phyloP scores from a whole-genome alignment of 1,140 invertebrate species.

The Arion vulgaris region DNA sequence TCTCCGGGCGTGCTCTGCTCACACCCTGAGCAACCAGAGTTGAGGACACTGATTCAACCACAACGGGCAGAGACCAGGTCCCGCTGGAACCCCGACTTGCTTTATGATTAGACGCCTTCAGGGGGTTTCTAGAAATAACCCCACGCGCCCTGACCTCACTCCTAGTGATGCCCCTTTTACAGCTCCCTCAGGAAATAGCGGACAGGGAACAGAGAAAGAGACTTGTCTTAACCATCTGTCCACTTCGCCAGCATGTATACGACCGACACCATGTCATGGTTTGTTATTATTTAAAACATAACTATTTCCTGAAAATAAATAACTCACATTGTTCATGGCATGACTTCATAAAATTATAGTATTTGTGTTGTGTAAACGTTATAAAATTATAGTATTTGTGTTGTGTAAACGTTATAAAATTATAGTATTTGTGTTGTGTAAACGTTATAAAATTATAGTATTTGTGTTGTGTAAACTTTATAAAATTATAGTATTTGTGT shows the following conservation, averaged over 20 bases:
- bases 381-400: too few species aligned
- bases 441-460: too few species aligned
- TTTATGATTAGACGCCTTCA: neutral
- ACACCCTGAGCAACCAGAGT: neutral
- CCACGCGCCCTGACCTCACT: neutral
- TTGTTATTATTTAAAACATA: too few species aligned
- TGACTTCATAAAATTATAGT: too few species aligned
- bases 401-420: too few species aligned
- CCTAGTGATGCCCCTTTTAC: conserved; percentile 8
- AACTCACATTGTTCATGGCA: too few species aligned
- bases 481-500: too few species aligned
- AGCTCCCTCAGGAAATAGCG: conserved; percentile 3
- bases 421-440: too few species aligned
- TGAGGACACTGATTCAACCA: neutral
- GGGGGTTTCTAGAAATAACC: neutral
- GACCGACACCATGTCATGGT: neutral
- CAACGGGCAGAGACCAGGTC: neutral
- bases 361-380: too few species aligned
- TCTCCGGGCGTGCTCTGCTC: conserved; percentile 3
- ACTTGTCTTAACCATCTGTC: conserved; percentile 4
- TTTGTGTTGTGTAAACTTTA: too few species aligned
- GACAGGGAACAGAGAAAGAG: neutral
- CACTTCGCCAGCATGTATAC: neutral
- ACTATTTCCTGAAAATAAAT: too few species aligned
- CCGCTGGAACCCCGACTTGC: neutral